Evolutionary conservation across 1,140 invertebrate species (phyloP).

Genomic region (Ceratitis capitata): DNA sequence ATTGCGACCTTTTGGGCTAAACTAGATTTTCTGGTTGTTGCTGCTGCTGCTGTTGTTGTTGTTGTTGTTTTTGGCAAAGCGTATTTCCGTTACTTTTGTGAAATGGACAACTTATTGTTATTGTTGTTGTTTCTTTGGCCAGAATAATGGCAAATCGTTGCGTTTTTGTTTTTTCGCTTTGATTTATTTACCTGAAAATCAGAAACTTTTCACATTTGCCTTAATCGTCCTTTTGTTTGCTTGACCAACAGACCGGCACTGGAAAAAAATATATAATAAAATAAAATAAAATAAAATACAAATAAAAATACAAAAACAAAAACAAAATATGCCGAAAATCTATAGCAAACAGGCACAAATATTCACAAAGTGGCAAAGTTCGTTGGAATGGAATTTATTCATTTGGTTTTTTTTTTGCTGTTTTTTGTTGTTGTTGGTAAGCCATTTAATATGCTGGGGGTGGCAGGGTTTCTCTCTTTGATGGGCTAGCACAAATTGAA

Average conservation of each 20-base stretch:
- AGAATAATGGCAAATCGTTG: not conserved
- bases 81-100: not conserved
- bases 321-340: not conserved
- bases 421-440: no score
- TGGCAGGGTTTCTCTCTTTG: no score
- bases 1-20: not conserved
- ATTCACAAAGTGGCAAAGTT: conserved; percentile 22
- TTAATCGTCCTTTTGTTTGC: not conserved
- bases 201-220: conserved; percentile 15
- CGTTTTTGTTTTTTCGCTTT: not conserved
- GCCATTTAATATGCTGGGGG: no score
- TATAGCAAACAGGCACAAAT: not conserved
- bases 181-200: conserved; percentile 32
- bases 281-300: not conserved
- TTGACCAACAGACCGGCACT: not conserved
- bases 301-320: not conserved
- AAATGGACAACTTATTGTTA: no score
- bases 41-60: no score
- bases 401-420: not conserved
- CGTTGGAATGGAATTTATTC: conserved; percentile 23
- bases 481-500: not conserved
- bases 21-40: not conserved
- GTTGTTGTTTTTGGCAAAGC: no score
- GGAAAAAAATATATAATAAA: not conserved
- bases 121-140: not conserved